Base-by-base conservation (phyloP, 1,140 invertebrate species). In the Saccostrea echinata region DNA sequence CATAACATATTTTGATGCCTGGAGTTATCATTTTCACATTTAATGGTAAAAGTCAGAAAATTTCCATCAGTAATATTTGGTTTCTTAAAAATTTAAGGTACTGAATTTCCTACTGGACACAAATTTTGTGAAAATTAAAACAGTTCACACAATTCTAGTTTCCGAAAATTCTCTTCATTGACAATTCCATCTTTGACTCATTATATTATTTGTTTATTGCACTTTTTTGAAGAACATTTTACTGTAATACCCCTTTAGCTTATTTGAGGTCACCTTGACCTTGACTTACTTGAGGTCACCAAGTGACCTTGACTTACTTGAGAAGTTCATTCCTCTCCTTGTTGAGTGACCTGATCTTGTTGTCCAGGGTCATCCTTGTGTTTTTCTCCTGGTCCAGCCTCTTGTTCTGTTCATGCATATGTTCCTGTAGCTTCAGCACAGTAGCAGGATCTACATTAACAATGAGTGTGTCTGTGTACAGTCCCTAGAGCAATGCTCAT, bases 331-430 rank as follows among this genome's bases (percentile, higher is more conserved):
- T 88, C 86, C 91, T 93, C 83, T 94, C 94, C 82, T 93, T 93
- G 68, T 84, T 76, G 27, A 91, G 64, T 16, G 91, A 84, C 68
- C 91, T 92, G 27, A 93, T 84, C 86, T 93, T 93, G 81, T 91
- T 93, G 24, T 94, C 93, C 16, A 93, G 82, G 16, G 91, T 87
- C 16, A 90, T 89, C 82, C 91, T 90, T 80, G 91, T 90, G 84
- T 92, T 94, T 12, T 90, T 89, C 83, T 94, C 93, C 30, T 93
- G 91, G 61, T 94, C 93, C 27, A 94, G 61, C 55, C 91, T 88
- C 35, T 91, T 90, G 68, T 91, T 91, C 24, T 90, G 90, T 68
- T 94, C 93, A 52, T 92, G 88, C 52, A 93, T 86, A 86, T 94
- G 91, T 55, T 94, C 93, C 88, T 94, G 93, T 13, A 94, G 89